phyloP scores from a whole-genome alignment of 2,797 vertebrate genomes.

The Euphonia xanthogaster region DNA sequence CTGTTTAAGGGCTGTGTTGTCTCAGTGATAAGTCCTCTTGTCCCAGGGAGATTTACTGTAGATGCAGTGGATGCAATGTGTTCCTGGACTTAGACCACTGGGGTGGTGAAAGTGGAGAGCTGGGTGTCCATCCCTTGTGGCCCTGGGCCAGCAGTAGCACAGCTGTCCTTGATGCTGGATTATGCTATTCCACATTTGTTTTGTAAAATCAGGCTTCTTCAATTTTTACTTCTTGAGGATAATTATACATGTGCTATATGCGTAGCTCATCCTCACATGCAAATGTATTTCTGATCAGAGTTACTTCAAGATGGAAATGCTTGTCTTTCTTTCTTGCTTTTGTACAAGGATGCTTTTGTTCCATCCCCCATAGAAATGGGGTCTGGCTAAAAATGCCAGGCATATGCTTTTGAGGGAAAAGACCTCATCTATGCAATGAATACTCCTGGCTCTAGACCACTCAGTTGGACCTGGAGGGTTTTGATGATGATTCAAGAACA shows the following conservation, averaged over 20 bases:
- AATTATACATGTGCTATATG: not conserved
- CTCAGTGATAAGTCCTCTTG: not conserved
- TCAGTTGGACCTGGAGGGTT: not conserved
- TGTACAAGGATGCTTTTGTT: not conserved
- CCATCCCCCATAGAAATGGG: fast-evolving
- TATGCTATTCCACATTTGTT: not conserved
- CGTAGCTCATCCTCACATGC: not conserved
- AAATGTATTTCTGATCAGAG: not conserved
- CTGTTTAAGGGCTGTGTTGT: too few relatives aligned
- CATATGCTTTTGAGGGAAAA: not conserved
- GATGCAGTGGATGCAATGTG: too few relatives aligned
- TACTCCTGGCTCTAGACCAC: not conserved
- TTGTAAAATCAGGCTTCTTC: not conserved
- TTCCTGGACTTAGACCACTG: fast-evolving
- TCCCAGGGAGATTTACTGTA: not conserved
- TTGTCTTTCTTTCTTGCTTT: not conserved
- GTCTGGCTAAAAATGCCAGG: not conserved
- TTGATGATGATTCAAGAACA: not conserved
- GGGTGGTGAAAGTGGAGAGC: fast-evolving
- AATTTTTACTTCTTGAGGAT: not conserved
- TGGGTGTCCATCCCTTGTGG: not conserved
- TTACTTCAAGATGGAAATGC: not conserved
- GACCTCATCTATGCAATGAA: not conserved
- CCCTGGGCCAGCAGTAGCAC: not conserved
- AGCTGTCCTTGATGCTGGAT: not conserved